These are phyloP conservation scores for Ornithorhynchus anatinus DNA, from an alignment of 2,113 vertebrate genomes.

Conservation along the genomic window DNA sequence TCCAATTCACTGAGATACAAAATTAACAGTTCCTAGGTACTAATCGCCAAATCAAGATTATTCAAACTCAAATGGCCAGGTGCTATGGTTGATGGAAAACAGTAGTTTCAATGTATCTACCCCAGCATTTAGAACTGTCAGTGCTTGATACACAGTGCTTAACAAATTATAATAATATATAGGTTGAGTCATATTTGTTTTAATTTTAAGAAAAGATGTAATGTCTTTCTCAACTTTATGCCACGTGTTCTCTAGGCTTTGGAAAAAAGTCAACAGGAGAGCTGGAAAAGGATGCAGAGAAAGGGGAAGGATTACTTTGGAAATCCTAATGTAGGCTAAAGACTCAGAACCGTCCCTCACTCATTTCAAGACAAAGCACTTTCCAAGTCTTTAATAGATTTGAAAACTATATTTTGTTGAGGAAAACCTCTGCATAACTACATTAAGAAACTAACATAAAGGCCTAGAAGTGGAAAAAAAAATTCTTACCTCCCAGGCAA, in stretches of 20 bases:
- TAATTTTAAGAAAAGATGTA: too few species aligned
- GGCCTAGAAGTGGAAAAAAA: constrained; percentile 14
- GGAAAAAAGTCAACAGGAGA: neutral
- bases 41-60: neutral
- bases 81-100: neutral
- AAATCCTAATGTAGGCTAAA: neutral
- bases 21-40: neutral
- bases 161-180: too few species aligned
- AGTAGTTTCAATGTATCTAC: neutral
- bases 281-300: neutral
- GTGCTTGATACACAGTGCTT: too few species aligned
- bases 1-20: neutral
- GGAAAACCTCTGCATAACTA: constrained; percentile 2
- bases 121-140: too few species aligned
- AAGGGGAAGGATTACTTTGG: neutral
- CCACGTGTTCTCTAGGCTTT: neutral
- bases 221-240: too few species aligned
- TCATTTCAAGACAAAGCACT: neutral
- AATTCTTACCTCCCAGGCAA: constrained; percentile 94
- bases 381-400: neutral
- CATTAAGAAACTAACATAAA: constrained; percentile 24
- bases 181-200: too few species aligned
- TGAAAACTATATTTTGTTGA: constrained; percentile 4
- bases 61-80: neutral
- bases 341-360: neutral